Conservation (phyloP, 2,113 vertebrate species). For the Pseudonaja textilis region DNA sequence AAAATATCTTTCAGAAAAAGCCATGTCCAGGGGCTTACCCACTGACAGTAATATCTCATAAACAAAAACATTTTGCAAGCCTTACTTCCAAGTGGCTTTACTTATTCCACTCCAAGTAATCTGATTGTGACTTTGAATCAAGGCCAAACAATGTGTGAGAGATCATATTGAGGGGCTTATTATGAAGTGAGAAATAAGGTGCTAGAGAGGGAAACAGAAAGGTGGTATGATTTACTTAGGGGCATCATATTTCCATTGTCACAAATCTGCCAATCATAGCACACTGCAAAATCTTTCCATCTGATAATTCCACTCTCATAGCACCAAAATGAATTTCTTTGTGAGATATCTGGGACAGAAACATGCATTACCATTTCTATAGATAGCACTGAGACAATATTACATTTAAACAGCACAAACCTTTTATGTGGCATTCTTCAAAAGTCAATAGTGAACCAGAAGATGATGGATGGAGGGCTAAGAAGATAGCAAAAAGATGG, state of each 20-base stretch:
- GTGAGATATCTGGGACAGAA: constrained; percentile 19
- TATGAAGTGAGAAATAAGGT: constrained; percentile 4
- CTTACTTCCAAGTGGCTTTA: constrained; percentile 1
- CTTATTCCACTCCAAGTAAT: constrained; percentile 25
- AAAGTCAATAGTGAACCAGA: neutral
- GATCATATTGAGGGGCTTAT: constrained; percentile 3
- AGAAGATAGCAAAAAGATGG: neutral
- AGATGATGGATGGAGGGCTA: neutral
- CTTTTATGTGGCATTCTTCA: neutral
- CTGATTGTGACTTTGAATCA: constrained; percentile 8
- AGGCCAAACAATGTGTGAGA: neutral
- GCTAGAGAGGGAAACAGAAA: neutral
- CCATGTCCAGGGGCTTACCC: neutral
- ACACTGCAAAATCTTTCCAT: constrained; percentile 16
- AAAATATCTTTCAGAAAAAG: neutral
- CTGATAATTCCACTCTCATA: constrained; percentile 18
- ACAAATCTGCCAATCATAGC: constrained; percentile 21
- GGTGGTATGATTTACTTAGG: constrained; percentile 9
- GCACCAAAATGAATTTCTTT: constrained; percentile 18
- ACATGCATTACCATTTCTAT: constrained; percentile 23
- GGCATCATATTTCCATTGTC: constrained; percentile 13
- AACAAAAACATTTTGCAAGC: neutral
- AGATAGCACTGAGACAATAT: constrained; percentile 22
- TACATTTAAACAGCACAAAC: constrained; percentile 1
- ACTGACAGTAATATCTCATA: neutral